Base-by-base conservation (phyloP, 2,888 invertebrate genomes). In the Eustalomyia histrio region DNA sequence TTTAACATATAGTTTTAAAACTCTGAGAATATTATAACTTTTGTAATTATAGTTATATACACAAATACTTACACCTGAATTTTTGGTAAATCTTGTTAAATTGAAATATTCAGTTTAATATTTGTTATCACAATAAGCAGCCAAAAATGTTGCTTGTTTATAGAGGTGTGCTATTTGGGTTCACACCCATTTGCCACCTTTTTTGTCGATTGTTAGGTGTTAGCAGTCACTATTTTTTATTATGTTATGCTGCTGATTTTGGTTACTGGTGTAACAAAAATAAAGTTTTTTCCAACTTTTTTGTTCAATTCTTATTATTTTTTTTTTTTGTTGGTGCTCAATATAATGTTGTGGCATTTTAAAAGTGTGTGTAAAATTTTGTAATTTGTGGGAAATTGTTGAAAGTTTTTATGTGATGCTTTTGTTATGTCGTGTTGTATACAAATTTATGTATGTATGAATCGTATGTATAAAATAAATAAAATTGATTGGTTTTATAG, bases 381-480 rank as follows among this genome's bases (percentile, higher is more conserved):
- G 61, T 52, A 67, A 67, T 72, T 80, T 80, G 55, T 73, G 72
- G 72, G 14, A 80, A 73, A 68, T 80, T 76, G 68, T 73, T 69
- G 10, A 47, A 58, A 53, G 8, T 8, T 58, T 72, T 72, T 55
- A 52, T 50, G 12, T 55, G 35, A n/a, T 24, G 39, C 64, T 24
- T 29, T 65, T 65, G 65, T 53, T 53, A 58, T 18, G 35, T 60
- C 14, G 14, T 18, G 29, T 21, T 55, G 16, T 53, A 8, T 71
- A 52, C 7, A 61, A 57, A 16, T 35, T 5, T 24, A 43, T 52
- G 17, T 64, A 3, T 9, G 17, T 24, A 43, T 52, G 17, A 58
- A 3, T 9, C n/a, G 18, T 39, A 21, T 61, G 68, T 24, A 21
- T 14, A 35, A 64, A 61, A 68, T 58, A 61, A 43, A 33, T 16